Conservation (phyloP, 1,140 invertebrate species). For the Episyrphus balteatus region DNA sequence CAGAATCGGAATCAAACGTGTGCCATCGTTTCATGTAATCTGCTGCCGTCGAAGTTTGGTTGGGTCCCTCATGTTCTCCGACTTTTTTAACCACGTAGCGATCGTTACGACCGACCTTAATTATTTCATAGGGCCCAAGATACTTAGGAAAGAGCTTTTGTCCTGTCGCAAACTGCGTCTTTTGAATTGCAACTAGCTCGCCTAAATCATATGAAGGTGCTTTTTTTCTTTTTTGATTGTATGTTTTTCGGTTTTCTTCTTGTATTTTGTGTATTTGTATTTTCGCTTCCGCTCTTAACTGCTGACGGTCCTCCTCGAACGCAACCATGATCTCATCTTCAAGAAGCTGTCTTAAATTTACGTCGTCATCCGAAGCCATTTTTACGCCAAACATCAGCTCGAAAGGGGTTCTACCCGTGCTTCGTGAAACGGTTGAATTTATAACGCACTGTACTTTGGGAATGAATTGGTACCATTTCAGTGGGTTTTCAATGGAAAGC, state of each 20-base stretch:
- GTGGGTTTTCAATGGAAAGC: constrained; percentile 15
- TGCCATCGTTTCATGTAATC: constrained; percentile 26
- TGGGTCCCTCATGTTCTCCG: constrained; percentile 17
- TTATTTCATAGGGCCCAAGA: constrained; percentile 25
- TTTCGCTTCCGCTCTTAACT: constrained; percentile 12
- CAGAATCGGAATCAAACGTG: constrained; percentile 5
- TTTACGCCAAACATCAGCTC: constrained; percentile 22
- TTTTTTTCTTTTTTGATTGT: constrained; percentile 20
- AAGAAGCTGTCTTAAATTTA: constrained; percentile 13
- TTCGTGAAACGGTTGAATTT: constrained; percentile 26
- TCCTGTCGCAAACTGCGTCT: constrained; percentile 27
- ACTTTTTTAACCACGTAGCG: constrained; percentile 18
- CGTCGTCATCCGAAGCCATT: constrained; percentile 19
- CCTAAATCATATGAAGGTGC: constrained; percentile 16
- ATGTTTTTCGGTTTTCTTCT: constrained; percentile 22
- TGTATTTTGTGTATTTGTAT: constrained; percentile 27
- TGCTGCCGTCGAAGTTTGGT: constrained; percentile 15
- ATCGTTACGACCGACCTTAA: constrained; percentile 19
- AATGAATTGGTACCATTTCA: constrained; percentile 25
- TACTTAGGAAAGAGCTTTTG: constrained; percentile 26
- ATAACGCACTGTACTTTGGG: constrained; percentile 18
- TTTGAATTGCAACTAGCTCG: constrained; percentile 32
- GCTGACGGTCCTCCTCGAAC: constrained; percentile 10
- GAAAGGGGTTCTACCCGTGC: constrained; percentile 25
- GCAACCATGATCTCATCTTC: constrained; percentile 19